Percentiles rank a stretch among this genome's conserved stretches.
These are phyloP conservation scores for Drosophila nikananu DNA, from an alignment of 1,140 invertebrate species.

Conservation along the genomic window DNA sequence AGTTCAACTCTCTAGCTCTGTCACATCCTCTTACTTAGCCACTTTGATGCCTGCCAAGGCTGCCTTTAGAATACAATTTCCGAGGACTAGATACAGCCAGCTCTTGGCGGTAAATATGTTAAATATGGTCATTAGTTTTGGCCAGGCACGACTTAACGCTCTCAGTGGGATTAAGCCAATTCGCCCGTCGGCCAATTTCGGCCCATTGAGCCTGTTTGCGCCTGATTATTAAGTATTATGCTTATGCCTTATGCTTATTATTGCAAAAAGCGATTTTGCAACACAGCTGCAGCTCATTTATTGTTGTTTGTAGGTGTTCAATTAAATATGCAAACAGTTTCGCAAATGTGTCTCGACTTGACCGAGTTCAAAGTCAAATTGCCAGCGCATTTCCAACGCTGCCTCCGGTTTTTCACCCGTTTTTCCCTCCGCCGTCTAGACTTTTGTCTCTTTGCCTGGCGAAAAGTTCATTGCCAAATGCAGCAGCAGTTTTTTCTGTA, in stretches of 20 bases:
- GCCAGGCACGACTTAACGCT: conserved; percentile 72
- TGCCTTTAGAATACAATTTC: conserved; percentile 3
- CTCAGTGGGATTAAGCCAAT: conserved; percentile 62
- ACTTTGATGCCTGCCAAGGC: conserved; percentile 21
- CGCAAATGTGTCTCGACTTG: conserved; percentile 81
- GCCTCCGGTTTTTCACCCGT: conserved; percentile 31
- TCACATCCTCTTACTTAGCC: conserved; percentile 6
- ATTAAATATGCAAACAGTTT: conserved; percentile 84
- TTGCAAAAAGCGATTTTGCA: conserved; percentile 52
- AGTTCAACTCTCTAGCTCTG: background rate
- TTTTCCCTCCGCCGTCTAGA: conserved; percentile 31
- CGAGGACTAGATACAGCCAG: conserved; percentile 39
- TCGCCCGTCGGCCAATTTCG: conserved; percentile 69
- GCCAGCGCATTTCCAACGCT: conserved; percentile 49
- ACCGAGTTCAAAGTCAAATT: conserved; percentile 83
- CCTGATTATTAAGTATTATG: conserved; percentile 73
- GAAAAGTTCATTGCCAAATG: conserved; percentile 83
- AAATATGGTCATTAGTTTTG: conserved; percentile 74
- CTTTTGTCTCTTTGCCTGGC: conserved; percentile 51
- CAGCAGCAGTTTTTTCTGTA: conserved; percentile 49
- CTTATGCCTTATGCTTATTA: conserved; percentile 68
- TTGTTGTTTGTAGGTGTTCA: conserved; percentile 79
- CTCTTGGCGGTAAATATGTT: conserved; percentile 62
- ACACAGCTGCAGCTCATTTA: conserved; percentile 75
- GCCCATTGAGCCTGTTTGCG: conserved; percentile 78